Evolutionary conservation across 2,888 invertebrate species (phyloP).

Genomic region (Criorhina ranunculi): DNA sequence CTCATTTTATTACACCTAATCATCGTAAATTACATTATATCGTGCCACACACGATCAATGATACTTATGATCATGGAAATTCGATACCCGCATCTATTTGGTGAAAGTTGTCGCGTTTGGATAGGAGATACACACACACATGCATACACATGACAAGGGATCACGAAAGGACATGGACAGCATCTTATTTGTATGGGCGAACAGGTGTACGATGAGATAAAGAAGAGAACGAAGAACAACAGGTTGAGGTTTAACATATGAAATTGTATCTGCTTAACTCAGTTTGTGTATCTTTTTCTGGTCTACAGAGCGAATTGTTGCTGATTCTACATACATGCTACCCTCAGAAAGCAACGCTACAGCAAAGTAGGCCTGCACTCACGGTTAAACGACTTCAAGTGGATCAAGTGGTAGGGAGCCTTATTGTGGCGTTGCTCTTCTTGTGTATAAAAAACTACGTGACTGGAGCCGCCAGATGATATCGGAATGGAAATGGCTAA

Average conservation of each 20-base stretch:
- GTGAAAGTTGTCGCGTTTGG: constrained; percentile 61
- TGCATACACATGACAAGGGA: neutral
- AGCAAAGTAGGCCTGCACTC: constrained; percentile 45
- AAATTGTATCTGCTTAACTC: constrained; percentile 55
- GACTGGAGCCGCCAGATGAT: constrained; percentile 58
- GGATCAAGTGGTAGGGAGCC: constrained; percentile 36
- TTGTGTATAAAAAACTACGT: constrained; percentile 52
- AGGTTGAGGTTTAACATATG: constrained; percentile 56
- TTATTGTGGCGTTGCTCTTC: constrained; percentile 30
- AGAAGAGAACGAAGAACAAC: constrained; percentile 30
- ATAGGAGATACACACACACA: neutral
- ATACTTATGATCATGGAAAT: constrained; percentile 18
- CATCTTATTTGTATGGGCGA: constrained; percentile 28
- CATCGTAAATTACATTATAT: constrained; percentile 28
- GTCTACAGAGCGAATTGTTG: constrained; percentile 37
- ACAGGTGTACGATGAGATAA: constrained; percentile 51
- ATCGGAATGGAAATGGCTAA: constrained; percentile 69
- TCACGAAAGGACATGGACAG: constrained; percentile 15
- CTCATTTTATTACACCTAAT: constrained; percentile 20
- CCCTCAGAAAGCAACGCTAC: neutral
- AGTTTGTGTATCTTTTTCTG: constrained; percentile 46
- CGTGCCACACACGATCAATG: constrained; percentile 2
- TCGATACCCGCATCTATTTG: constrained; percentile 16
- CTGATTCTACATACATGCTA: constrained; percentile 44
- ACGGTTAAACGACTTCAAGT: constrained; percentile 58